These are phyloP conservation scores for Serilophus lunatus DNA, from an alignment of 2,113 vertebrate genomes.

Conservation along the genomic window DNA sequence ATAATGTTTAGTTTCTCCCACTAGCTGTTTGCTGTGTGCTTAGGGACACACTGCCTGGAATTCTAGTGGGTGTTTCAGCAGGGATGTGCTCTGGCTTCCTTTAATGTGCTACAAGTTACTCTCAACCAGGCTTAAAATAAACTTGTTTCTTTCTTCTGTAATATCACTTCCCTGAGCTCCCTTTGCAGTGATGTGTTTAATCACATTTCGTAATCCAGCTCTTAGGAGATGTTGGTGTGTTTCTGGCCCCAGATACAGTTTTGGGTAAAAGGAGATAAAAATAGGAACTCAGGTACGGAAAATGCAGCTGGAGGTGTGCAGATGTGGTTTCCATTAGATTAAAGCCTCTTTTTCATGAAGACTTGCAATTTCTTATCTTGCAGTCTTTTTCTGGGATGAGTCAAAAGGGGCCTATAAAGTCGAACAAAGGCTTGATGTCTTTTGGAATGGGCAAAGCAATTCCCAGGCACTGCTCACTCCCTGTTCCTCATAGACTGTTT, in stretches of 20 bases:
- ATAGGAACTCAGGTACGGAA: not conserved
- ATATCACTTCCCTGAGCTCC: not conserved
- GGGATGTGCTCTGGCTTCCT: not conserved
- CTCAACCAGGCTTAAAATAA: conserved; percentile 3
- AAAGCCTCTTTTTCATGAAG: not conserved
- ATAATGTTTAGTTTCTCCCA: not conserved
- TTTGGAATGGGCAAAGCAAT: not conserved
- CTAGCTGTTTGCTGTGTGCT: not conserved
- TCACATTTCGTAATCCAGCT: not conserved
- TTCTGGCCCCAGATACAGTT: not conserved
- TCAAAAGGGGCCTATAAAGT: not conserved
- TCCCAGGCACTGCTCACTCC: not conserved
- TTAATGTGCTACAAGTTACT: not conserved
- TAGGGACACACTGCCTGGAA: not conserved
- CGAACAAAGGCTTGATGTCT: not conserved
- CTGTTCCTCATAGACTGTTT: not conserved
- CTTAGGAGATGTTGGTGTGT: not conserved
- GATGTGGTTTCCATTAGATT: not conserved
- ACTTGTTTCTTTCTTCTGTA: not conserved
- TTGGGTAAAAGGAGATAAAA: not conserved
- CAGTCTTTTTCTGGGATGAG: not conserved
- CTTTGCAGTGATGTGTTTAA: not conserved
- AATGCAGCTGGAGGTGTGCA: not conserved
- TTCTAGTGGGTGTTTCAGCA: not conserved
- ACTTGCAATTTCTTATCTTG: not conserved